Percentiles rank a stretch among this genome's conserved stretches.
Conservation (phyloP, 2,888 invertebrate species). For the Metacarcinus magister region DNA sequence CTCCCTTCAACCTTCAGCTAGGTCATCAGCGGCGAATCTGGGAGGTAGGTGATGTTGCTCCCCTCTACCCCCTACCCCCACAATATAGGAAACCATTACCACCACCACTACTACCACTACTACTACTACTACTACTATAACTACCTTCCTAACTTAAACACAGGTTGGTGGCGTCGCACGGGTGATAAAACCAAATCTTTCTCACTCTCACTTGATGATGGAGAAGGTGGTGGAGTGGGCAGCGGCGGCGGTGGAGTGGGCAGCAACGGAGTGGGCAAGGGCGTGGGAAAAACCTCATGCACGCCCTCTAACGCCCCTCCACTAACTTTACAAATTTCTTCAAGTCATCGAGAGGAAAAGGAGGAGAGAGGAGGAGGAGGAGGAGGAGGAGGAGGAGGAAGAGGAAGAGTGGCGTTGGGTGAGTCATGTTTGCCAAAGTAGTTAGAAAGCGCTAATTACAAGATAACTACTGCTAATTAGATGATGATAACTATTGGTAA, state of each 20-base stretch:
- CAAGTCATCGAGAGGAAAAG: background rate
- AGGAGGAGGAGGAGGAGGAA: conserved; percentile 33
- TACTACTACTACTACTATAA: background rate
- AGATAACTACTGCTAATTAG: too few species aligned
- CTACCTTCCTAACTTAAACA: background rate
- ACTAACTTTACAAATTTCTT: background rate
- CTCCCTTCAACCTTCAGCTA: conserved; percentile 63
- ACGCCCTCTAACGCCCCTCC: too few species aligned
- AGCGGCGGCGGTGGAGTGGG: background rate
- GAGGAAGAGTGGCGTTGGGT: background rate
- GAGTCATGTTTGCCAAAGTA: too few species aligned
- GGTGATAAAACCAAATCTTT: background rate
- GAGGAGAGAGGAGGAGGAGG: background rate
- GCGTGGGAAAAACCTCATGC: too few species aligned
- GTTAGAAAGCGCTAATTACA: too few species aligned
- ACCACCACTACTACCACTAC: background rate
- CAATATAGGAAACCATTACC: too few species aligned
- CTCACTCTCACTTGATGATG: background rate
- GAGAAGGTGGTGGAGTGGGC: background rate
- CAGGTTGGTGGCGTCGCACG: background rate
- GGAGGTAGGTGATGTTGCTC: conserved; percentile 65
- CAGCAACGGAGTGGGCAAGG: background rate
- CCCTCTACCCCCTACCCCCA: background rate
- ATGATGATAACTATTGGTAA: too few species aligned
- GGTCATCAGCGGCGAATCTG: conserved; percentile 62